Base-by-base conservation (phyloP, 2,113 vertebrate genomes). In the Rhea pennata region DNA sequence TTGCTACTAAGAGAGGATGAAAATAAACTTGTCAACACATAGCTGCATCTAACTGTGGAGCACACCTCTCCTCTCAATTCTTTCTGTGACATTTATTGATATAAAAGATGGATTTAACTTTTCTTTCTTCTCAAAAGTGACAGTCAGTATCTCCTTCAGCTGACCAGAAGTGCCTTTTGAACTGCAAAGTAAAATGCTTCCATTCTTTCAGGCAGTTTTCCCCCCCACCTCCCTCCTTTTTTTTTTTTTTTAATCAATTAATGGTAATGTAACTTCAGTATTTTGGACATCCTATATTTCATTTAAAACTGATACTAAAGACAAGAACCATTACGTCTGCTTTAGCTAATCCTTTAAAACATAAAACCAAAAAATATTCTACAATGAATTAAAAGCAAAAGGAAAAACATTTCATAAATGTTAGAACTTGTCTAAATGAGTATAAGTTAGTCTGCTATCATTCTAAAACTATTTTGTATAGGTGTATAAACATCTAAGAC, bases 1-100 rank as follows among this genome's bases (percentile, higher is more conserved):
- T 94, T 95, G 96, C 87, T 95, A 77, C 87, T 94, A 94, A 96
- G 90, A 95, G 95, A 94, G 65, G 72, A 96, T 97, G 82, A 95
- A 97, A 98, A 98, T 93, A 97, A 92, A 92, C 95, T 73, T 80
- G 91, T 94, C 83, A 76, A 95, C 81, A 93, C 50, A 82, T 82
- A 6, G 0, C 76, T 72, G 40, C 48, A 40, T 73, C 80, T 94
- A 91, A 96, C 86, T 83, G 80, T 54, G 75, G 91, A 91, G 84
- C 75, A 67, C 82, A 96, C 54, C 1, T 56, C 46, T 50, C 67
- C 46, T 50, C 67, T 88, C 94, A 85, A 54, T 48, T 89, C 66
- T 58, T 93, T 66, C 85, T 91, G 71, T n/a, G 70, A 40, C 59
- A 46, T 88, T 92, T 88, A 74, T 87, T 85, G 42, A 85, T 4